phyloP scores from a whole-genome alignment of 2,888 invertebrate genomes.

The Amblyjoppa fuscipennis region DNA sequence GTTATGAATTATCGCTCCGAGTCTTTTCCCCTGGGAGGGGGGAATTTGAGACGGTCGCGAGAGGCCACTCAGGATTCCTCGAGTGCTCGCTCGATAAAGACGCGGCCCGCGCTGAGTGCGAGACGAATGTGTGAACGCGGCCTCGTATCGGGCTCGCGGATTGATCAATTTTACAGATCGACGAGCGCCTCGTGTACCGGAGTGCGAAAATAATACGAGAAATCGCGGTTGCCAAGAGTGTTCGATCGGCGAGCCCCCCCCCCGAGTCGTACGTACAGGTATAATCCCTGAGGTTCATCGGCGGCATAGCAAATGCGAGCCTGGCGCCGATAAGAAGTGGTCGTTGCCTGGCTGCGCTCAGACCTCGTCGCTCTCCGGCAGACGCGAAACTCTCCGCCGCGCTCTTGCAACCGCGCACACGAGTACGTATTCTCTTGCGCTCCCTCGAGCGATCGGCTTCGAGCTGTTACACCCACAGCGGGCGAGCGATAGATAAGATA shows the following conservation, averaged over 20 bases:
- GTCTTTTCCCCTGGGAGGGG: background rate
- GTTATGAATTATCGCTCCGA: background rate
- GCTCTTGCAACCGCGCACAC: background rate
- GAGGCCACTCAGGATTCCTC: slow-evolving; percentile 7
- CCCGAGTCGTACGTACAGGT: background rate
- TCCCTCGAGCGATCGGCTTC: slow-evolving; percentile 44
- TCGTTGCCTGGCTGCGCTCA: slow-evolving; percentile 55
- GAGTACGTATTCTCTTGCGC: slow-evolving; percentile 8
- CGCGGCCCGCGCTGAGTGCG: background rate
- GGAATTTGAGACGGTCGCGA: background rate
- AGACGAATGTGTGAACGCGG: slow-evolving; percentile 11
- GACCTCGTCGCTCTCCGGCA: slow-evolving; percentile 25
- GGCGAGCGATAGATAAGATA: slow-evolving; percentile 65
- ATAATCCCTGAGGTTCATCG: background rate
- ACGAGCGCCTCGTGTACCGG: slow-evolving; percentile 15
- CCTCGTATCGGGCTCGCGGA: slow-evolving; percentile 8
- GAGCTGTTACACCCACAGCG: slow-evolving; percentile 42
- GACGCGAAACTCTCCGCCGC: slow-evolving; percentile 10
- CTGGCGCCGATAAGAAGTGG: slow-evolving; percentile 50
- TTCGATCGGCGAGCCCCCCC: slow-evolving; percentile 1
- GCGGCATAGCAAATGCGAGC: background rate
- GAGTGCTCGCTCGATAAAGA: background rate
- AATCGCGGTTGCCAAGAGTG: slow-evolving; percentile 28
- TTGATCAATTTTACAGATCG: slow-evolving; percentile 37
- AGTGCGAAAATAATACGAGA: slow-evolving; percentile 23